Evolutionary conservation across 1,140 invertebrate genomes (phyloP), one percentile per base, ranked within the genome.

Genomic region (Gonatopus flavifemur): DNA sequence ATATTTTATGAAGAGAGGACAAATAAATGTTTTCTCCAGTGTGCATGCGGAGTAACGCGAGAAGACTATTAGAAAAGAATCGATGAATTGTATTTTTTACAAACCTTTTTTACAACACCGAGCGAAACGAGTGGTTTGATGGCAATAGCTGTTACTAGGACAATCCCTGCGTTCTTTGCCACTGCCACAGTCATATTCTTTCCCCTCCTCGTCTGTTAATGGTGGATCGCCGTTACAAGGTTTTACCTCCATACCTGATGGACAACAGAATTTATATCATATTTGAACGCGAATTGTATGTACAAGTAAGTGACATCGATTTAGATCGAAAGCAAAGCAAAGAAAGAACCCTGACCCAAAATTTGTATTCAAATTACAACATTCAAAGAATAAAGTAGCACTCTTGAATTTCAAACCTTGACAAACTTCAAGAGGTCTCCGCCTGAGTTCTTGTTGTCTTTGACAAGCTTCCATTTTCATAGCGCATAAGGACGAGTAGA

Each of bases 391-490:
- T 6, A 8, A 13, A 32, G n/a, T 32, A 32, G n/a, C 16, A 15
- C 16, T 12, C 6, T 7, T 28, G 25, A 28, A 28, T 12, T 28
- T 12, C 66, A 42, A 73, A 90, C 90, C 89, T 90, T 91, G 84
- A 72, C 90, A 93, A 35, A 91, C 81, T 64, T 90, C 88, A 57
- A 91, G 76, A 0, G 89, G 88, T 55, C 89, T 77, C 35, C 89
- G 79, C 55, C 89, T 80, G 18, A 95, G 82, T 62, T 93, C 89
- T 46, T 87, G 84, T 70, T 93, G 89, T 52, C 87, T 83, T 53
- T 89, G 85, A 74, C 93, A 96, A 5, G 89, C 88, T 60, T 91
- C 87, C 81, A 89, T 88, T 64, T 87, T 87, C 88, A 95, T 91
- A 13, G 88, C 86, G 69, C 93, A 96, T 47, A 90, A 81, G 51